Evolutionary conservation across 2,797 vertebrate species (phyloP).

Genomic region (Alectoris magna): DNA sequence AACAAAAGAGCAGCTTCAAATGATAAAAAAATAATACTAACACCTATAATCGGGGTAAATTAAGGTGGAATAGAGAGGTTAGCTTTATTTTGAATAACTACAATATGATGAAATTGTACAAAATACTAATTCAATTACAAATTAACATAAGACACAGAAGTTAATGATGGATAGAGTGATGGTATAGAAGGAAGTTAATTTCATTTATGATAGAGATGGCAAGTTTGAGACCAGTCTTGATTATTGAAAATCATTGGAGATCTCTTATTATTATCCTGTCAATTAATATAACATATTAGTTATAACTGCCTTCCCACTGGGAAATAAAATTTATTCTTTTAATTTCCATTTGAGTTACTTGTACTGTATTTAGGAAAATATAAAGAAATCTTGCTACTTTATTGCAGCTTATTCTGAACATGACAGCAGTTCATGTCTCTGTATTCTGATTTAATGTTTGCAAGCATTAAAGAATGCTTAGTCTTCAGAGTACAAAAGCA

Average conservation of each 20-base stretch:
- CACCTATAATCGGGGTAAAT: background rate
- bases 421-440: background rate
- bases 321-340: background rate
- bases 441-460: background rate
- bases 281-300: background rate
- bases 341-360: background rate
- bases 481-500: background rate
- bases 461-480: background rate
- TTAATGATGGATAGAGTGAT: background rate
- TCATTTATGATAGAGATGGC: background rate
- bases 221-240: background rate
- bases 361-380: background rate
- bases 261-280: background rate
- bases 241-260: background rate
- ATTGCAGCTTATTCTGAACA: background rate
- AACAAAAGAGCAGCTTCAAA: background rate
- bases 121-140: conserved; percentile 3
- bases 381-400: background rate
- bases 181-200: background rate
- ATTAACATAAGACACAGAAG: background rate
- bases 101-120: background rate
- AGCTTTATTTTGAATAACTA: background rate
- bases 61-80: background rate
- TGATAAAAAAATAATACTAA: background rate
- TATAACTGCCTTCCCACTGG: background rate